A percentile compares a stretch with the other conserved stretches of the same genome.
Conservation (phyloP, 2,113 vertebrate genomes). For the Carollia perspicillata region DNA sequence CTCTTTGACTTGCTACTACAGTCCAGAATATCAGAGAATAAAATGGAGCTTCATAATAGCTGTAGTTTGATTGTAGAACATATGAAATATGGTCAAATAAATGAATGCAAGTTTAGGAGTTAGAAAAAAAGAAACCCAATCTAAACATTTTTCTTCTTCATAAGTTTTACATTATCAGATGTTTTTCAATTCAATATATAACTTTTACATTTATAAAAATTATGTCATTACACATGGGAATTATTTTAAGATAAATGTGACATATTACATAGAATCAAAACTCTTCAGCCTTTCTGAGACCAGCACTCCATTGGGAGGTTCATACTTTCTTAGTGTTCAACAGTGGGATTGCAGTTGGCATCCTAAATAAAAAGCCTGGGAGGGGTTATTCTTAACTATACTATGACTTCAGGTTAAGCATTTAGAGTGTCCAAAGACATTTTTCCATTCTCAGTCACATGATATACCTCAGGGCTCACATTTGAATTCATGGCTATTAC, state of each 20-base stretch:
- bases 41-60: not conserved
- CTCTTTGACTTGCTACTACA: not conserved
- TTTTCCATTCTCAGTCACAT: not conserved
- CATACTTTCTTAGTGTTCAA: not conserved
- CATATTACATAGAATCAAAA: not conserved
- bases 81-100: not conserved
- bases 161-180: not conserved
- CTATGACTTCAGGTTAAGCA: not conserved
- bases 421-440: not conserved
- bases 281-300: not conserved
- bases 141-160: not conserved
- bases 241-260: slow-evolving; percentile 21
- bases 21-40: not conserved
- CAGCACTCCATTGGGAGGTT: not conserved
- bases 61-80: not conserved
- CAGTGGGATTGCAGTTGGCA: not conserved
- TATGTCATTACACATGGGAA: not conserved
- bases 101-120: not conserved
- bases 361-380: not conserved
- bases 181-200: not conserved
- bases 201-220: not conserved
- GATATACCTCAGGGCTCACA: not conserved
- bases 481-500: not conserved
- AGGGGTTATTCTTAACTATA: not conserved
- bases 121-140: not conserved